Evolutionary conservation across 2,888 invertebrate genomes (phyloP).

Genomic region (Xestia xanthographa): DNA sequence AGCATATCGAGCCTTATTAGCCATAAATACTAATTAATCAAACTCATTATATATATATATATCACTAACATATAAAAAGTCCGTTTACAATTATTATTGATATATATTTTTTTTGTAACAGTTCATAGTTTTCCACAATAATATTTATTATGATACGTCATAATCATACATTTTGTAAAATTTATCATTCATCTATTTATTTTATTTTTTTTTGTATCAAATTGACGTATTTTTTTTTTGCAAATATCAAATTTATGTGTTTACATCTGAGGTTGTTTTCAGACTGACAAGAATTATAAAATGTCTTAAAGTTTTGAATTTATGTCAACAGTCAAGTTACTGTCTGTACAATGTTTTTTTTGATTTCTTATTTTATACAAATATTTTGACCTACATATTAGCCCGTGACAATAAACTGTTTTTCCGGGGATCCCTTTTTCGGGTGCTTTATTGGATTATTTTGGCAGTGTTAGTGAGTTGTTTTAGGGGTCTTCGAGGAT

Average conservation of each 20-base stretch:
- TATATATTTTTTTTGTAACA: conserved; percentile 10
- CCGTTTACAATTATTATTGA: conserved; percentile 32
- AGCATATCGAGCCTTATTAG: neutral
- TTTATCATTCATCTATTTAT: neutral
- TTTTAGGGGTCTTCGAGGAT: neutral
- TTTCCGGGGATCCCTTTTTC: too few species aligned
- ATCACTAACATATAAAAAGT: neutral
- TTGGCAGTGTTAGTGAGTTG: neutral
- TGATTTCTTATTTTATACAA: too few species aligned
- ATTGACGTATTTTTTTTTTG: neutral
- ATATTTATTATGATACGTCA: neutral
- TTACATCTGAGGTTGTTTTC: neutral
- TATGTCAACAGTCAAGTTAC: too few species aligned
- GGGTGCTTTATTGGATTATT: too few species aligned
- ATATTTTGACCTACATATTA: too few species aligned
- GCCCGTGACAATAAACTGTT: too few species aligned
- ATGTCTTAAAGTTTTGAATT: too few species aligned
- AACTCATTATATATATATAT: neutral
- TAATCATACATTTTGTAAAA: neutral
- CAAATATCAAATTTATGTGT: neutral
- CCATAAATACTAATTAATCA: neutral
- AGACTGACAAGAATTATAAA: neutral
- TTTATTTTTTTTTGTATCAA: neutral
- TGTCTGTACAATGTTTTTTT: too few species aligned
- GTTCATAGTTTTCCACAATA: neutral